phyloP scores from a whole-genome alignment of 2,888 invertebrate genomes.

The Xanthorhoe designata region DNA sequence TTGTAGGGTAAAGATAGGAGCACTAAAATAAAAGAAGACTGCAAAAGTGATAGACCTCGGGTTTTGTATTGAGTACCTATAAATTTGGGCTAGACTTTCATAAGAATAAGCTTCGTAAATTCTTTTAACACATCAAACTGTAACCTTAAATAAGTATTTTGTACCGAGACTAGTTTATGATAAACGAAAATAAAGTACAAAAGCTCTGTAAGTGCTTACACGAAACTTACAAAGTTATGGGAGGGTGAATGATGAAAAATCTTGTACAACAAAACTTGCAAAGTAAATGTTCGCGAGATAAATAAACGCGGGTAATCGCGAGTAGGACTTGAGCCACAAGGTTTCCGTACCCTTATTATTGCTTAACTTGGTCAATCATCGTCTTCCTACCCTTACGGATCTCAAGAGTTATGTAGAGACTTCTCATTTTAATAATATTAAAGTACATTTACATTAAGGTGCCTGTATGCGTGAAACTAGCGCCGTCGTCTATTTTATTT shows the following conservation, averaged over 20 bases:
- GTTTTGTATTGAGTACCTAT: slow-evolving; percentile 33
- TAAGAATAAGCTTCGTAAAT: slow-evolving; percentile 10
- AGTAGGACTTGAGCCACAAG: slow-evolving; percentile 6
- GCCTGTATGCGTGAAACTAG: too few species aligned
- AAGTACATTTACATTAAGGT: not conserved
- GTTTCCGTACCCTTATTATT: slow-evolving; percentile 14
- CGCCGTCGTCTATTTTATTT: too few species aligned
- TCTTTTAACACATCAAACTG: not conserved
- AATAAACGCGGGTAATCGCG: slow-evolving; percentile 10
- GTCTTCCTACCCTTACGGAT: slow-evolving; percentile 5
- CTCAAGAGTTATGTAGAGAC: not conserved
- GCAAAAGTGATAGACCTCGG: slow-evolving; percentile 33
- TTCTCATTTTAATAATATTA: not conserved
- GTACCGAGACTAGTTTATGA: slow-evolving; percentile 3
- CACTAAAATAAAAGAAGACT: slow-evolving; percentile 40
- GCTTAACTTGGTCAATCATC: slow-evolving; percentile 12
- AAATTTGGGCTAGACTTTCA: slow-evolving; percentile 20
- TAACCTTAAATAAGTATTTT: not conserved
- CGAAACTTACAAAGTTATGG: slow-evolving; percentile 12
- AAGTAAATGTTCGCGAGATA: slow-evolving; percentile 26
- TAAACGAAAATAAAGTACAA: slow-evolving; percentile 20
- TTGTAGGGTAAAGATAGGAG: slow-evolving; percentile 39
- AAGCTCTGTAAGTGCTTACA: slow-evolving; percentile 6
- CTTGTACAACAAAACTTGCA: slow-evolving; percentile 27
- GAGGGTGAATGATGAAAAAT: slow-evolving; percentile 25